Evolutionary conservation across 1,140 invertebrate species (phyloP).

Genomic region (Drepana arcuata): DNA sequence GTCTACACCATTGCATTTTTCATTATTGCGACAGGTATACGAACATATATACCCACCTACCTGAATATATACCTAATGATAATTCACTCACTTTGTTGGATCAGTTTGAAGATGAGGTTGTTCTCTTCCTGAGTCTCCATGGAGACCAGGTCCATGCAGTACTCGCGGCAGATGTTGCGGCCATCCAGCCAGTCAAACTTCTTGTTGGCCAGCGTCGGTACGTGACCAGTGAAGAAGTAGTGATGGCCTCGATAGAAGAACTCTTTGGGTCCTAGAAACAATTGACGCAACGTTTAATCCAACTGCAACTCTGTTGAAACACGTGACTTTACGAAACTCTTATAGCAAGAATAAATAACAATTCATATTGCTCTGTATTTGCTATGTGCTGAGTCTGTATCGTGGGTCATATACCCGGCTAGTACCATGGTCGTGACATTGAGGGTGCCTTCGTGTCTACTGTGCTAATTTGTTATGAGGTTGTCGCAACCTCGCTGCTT

Average conservation of each 20-base stretch:
- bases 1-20: background rate
- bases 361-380: slow-evolving; percentile 26
- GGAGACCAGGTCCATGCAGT: slow-evolving; percentile 93
- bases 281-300: slow-evolving; percentile 1
- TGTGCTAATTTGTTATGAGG: slow-evolving; percentile 21
- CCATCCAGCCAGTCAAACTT: slow-evolving; percentile 93
- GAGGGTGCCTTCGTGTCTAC: slow-evolving; percentile 28
- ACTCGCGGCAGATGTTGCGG: slow-evolving; percentile 90
- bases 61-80: no score
- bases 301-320: background rate
- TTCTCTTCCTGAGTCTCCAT: slow-evolving; percentile 92
- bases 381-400: no score
- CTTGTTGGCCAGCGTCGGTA: slow-evolving; percentile 81
- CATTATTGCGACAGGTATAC: background rate
- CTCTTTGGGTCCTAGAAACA: slow-evolving; percentile 85
- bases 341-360: no score
- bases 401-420: slow-evolving; percentile 32
- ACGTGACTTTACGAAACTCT: no score
- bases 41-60: no score
- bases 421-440: slow-evolving; percentile 51
- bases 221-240: slow-evolving; percentile 90
- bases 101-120: slow-evolving; percentile 88
- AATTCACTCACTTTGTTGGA: slow-evolving; percentile 83
- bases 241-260: slow-evolving; percentile 90
- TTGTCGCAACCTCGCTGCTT: no score